Evolutionary conservation across 2,888 invertebrate species (phyloP).

Genomic region (Drosophila paramelanica): DNA sequence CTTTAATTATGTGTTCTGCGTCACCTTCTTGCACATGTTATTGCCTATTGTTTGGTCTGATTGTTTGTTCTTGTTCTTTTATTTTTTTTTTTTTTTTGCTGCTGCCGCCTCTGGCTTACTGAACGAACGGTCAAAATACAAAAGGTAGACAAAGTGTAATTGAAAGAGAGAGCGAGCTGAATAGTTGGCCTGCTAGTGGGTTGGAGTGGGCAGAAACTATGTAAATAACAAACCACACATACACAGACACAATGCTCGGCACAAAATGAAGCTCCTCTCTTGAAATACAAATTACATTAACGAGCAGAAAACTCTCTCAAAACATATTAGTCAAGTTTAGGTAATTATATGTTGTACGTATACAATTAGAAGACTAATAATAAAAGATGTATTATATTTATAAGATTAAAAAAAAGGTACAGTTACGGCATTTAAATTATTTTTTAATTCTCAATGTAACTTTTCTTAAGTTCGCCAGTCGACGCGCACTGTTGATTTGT

Average conservation of each 20-base stretch:
- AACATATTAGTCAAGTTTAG: constrained; percentile 25
- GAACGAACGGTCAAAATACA: constrained; percentile 1
- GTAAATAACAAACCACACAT: constrained; percentile 23
- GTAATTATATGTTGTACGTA: constrained; percentile 9
- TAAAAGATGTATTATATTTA: background rate
- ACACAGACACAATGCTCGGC: background rate
- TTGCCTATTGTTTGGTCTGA: constrained; percentile 34
- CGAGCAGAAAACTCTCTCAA: constrained; percentile 1
- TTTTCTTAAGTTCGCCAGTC: constrained; percentile 14
- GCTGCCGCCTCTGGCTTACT: constrained; percentile 13
- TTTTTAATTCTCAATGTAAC: constrained; percentile 8
- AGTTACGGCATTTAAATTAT: constrained; percentile 25
- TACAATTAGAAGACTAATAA: background rate
- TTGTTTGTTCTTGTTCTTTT: constrained; percentile 4
- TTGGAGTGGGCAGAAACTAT: constrained; percentile 1
- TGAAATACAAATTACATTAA: constrained; percentile 8
- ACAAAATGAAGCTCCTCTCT: background rate
- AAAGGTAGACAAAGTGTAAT: background rate
- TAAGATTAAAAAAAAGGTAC: constrained; percentile 13
- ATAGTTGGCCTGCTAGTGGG: background rate
- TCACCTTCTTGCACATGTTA: constrained; percentile 17
- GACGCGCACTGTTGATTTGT: constrained; percentile 28
- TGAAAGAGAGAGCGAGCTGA: background rate
- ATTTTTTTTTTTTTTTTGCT: background rate
- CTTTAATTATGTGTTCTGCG: constrained; percentile 29